A percentile compares a stretch with the other conserved stretches of the same genome.
Conservation (phyloP, 2,888 invertebrate species). For the Callinectes sapidus region DNA sequence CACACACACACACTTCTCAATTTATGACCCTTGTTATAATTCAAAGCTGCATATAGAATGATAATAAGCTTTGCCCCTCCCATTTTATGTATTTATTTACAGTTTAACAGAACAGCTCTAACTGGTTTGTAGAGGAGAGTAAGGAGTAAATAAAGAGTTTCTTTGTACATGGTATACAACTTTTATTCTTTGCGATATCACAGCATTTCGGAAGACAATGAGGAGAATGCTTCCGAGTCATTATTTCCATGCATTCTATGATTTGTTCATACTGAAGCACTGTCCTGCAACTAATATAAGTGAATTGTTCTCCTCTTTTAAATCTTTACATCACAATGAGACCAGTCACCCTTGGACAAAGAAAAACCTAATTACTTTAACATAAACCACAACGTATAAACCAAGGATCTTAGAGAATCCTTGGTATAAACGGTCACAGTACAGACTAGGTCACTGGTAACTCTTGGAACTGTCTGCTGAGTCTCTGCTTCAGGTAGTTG, state of each 20-base stretch:
- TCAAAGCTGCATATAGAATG: neutral
- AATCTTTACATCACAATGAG: neutral
- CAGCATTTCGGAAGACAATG: neutral
- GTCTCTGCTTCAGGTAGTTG: slow-evolving; percentile 79
- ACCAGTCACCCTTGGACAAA: neutral
- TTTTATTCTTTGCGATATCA: neutral
- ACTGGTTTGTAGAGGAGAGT: slow-evolving; percentile 19
- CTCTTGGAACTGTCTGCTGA: slow-evolving; percentile 75
- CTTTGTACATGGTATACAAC: neutral
- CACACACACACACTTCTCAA: neutral
- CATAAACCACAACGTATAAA: no score
- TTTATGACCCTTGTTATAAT: neutral
- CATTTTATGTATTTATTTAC: slow-evolving; percentile 20
- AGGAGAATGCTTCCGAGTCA: neutral
- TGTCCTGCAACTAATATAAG: neutral
- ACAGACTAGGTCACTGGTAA: neutral
- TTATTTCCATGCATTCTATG: neutral
- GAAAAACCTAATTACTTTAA: neutral
- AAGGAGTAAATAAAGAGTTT: neutral
- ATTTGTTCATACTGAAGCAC: neutral
- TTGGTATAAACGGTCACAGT: neutral
- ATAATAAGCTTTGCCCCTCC: neutral
- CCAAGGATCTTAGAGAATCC: no score
- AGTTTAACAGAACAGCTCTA: neutral
- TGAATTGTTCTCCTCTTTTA: neutral